Evolutionary conservation across 2,113 vertebrate species (phyloP).

Genomic region (Dipodomys merriami): DNA sequence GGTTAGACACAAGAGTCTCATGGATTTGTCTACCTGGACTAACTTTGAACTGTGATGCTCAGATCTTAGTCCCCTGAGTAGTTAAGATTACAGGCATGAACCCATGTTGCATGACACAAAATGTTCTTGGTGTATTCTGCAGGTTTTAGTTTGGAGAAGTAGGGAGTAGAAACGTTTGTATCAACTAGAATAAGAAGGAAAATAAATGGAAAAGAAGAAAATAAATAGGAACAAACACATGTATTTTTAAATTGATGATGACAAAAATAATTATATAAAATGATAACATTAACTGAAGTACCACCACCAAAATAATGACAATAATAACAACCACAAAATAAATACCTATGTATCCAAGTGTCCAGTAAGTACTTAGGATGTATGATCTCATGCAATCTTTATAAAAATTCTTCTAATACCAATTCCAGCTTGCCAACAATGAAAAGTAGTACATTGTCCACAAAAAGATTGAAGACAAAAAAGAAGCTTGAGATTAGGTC

Average conservation of each 20-base stretch:
- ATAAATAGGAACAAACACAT: background rate
- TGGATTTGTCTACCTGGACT: too few relatives aligned
- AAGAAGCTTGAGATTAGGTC: background rate
- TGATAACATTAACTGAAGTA: background rate
- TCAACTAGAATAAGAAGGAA: slow-evolving; percentile 6
- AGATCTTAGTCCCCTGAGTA: too few relatives aligned
- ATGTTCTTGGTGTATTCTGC: background rate
- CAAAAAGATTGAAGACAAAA: background rate
- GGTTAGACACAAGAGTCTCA: too few relatives aligned
- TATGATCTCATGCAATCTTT: background rate
- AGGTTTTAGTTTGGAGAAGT: slow-evolving; percentile 51
- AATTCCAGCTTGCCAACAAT: background rate
- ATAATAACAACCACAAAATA: background rate
- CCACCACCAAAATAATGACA: background rate
- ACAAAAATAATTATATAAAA: slow-evolving; percentile 54
- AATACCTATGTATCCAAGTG: background rate
- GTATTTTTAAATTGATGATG: slow-evolving; percentile 22
- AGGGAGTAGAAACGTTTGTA: background rate
- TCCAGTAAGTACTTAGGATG: slow-evolving; percentile 13
- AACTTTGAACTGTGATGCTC: too few relatives aligned
- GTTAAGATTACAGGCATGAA: too few relatives aligned
- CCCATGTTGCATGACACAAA: background rate
- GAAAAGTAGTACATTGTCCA: slow-evolving; percentile 39
- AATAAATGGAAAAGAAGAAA: slow-evolving; percentile 32
- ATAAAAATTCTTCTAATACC: background rate